Evolutionary conservation across 2,113 vertebrate species (phyloP).

Genomic region (Pseudorasbora parva): DNA sequence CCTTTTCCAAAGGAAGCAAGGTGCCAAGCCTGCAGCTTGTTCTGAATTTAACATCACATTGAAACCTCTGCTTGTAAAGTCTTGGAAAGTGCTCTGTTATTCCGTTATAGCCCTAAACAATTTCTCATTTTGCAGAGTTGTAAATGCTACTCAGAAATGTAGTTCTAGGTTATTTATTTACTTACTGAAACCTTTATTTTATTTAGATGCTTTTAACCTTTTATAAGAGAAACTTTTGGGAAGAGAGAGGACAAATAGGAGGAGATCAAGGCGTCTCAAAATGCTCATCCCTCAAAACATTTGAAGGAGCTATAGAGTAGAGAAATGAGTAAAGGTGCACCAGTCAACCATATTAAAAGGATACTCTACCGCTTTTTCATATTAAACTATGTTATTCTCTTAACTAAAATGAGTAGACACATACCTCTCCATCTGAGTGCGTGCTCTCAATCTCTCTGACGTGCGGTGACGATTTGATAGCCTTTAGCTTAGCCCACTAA

Average conservation of each 20-base stretch:
- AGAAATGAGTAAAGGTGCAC: neutral
- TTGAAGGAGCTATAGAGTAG: neutral
- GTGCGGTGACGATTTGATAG: no score
- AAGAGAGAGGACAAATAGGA: neutral
- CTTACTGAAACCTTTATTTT: neutral
- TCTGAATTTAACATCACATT: conserved; percentile 5
- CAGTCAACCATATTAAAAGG: neutral
- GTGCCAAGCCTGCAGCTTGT: conserved; percentile 25
- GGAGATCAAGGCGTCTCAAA: neutral
- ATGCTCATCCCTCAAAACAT: neutral
- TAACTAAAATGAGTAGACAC: no score
- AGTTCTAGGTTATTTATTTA: neutral
- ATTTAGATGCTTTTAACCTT: neutral
- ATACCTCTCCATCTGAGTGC: no score
- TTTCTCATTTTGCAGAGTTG: neutral
- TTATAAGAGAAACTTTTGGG: neutral
- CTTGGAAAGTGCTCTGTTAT: neutral
- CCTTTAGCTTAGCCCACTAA: no score
- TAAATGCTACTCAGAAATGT: neutral
- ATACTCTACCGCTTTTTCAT: no score
- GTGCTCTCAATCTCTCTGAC: no score
- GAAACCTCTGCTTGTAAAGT: conserved; percentile 17
- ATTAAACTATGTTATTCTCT: no score
- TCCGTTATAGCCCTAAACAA: neutral
- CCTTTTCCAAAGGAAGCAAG: conserved; percentile 32